Percentiles rank a stretch among this genome's conserved stretches.
phyloP scores from a whole-genome alignment of 2,113 vertebrate genomes.

The Pristiophorus japonicus region DNA sequence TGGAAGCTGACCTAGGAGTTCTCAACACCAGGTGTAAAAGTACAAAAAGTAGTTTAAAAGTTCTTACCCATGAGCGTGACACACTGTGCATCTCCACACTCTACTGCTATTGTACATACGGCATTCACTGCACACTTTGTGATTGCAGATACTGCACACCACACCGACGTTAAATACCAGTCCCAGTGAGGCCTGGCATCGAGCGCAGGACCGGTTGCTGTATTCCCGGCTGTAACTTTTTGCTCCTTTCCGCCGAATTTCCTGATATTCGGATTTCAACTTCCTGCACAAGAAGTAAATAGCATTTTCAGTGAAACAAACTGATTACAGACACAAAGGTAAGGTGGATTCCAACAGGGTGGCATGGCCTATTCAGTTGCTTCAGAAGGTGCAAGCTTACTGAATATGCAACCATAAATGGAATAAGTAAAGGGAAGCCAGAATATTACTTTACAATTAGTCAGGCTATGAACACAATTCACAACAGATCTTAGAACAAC shows the following conservation, averaged over 20 bases:
- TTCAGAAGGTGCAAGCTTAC: too few relatives aligned
- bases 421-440: too few relatives aligned
- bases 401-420: too few relatives aligned
- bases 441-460: too few relatives aligned
- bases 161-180: slow-evolving; percentile 68
- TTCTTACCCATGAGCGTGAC: slow-evolving; percentile 73
- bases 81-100: slow-evolving; percentile 78
- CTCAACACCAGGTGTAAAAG: background rate
- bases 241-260: slow-evolving; percentile 61
- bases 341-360: background rate
- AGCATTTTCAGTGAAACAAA: slow-evolving; percentile 10
- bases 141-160: slow-evolving; percentile 79
- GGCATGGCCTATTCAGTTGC: too few relatives aligned
- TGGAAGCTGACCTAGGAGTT: background rate
- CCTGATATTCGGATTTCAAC: slow-evolving; percentile 71
- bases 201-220: slow-evolving; percentile 66
- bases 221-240: slow-evolving; percentile 52
- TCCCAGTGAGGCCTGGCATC: slow-evolving; percentile 71
- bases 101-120: slow-evolving; percentile 53
- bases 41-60: background rate
- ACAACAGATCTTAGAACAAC: too few relatives aligned
- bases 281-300: slow-evolving; percentile 55
- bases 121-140: slow-evolving; percentile 74
- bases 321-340: background rate
- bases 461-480: too few relatives aligned